These are phyloP conservation scores for Percina caprodes DNA, from an alignment of 2,113 vertebrate genomes.

Conservation along the genomic window DNA sequence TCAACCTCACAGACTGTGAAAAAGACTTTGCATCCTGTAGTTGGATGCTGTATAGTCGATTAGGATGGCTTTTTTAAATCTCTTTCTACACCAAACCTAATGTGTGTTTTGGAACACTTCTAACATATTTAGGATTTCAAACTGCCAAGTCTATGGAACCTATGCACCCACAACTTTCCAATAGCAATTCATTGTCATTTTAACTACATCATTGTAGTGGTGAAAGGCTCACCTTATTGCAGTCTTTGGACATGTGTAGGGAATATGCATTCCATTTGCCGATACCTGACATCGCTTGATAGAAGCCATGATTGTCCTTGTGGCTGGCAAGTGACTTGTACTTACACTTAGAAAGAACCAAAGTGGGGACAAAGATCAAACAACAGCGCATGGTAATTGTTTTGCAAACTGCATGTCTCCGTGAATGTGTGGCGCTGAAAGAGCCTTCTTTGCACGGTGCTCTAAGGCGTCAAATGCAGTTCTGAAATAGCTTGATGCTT, in stretches of 20 bases:
- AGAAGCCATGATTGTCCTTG: conserved; percentile 71
- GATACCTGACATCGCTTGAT: conserved; percentile 67
- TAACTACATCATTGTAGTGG: conserved; percentile 72
- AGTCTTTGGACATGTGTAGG: conserved; percentile 61
- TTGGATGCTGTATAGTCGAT: conserved; percentile 15
- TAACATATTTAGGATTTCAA: conserved; percentile 30
- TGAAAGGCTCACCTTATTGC: conserved; percentile 56
- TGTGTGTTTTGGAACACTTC: conserved; percentile 26
- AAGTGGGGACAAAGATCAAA: conserved; percentile 77
- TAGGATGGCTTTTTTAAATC: background rate
- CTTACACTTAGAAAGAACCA: conserved; percentile 67
- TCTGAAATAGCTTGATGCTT: conserved; percentile 78
- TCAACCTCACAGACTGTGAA: conserved; percentile 28
- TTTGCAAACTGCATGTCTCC: conserved; percentile 77
- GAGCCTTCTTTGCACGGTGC: conserved; percentile 59
- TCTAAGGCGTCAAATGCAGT: conserved; percentile 75
- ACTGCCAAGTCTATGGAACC: background rate
- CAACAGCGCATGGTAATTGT: conserved; percentile 77
- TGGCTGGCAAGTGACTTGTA: conserved; percentile 67
- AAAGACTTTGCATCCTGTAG: conserved; percentile 16
- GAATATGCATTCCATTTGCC: conserved; percentile 69
- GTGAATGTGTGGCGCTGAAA: conserved; percentile 66
- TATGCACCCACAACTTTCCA: conserved; percentile 44
- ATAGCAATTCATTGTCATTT: conserved; percentile 71
- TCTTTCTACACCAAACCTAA: conserved; percentile 15